Base-by-base conservation (phyloP, 2,888 invertebrate species). In the Micoletzkya japonica region DNA sequence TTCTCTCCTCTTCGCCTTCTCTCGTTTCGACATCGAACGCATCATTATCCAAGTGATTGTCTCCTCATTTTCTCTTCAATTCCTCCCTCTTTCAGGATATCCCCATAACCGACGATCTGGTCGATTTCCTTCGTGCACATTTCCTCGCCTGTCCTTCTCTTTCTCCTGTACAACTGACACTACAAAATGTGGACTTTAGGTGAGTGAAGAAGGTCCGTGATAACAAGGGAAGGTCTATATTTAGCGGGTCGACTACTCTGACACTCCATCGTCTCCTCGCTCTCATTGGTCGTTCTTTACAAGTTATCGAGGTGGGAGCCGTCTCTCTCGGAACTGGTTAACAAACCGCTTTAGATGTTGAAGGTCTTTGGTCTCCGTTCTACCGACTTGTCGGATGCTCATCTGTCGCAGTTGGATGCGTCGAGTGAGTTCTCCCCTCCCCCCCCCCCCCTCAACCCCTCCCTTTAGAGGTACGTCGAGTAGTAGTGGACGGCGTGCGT, bases 331-430 rank as follows among this genome's bases (percentile, higher is more conserved):
- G 24, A 6, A 52, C 4, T 52, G 10, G 52, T 52, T 20, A 52
- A 24, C 6, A 52, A 32, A 39, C 37, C 2, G 2, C 30, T 52
- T n/a, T 36, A 64, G 67, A 56, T 67, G 7, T 57, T 56, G 44
- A 39, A 37, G 10, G 56, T 37, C 20, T 56, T 39, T 44, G 67
- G 67, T 56, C 30, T 57, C 17, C 67, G 67, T 39, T 44, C 67
- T 28, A 30, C 44, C 24, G 56, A 54, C 14, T 39, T 67, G 24
- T 39, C 67, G 20, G 67, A 67, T 57, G 67, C 56, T 17, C 67
- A 67, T 39, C 32, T 67, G 10, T 67, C 67, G 39, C 67, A 67
- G 44, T 57, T 67, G 67, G 67, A 67, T 57, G 56, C 39, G 2
- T 49, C 56, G 2, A 37, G 67, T 64, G 6, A 20, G 52, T 64